These are phyloP conservation scores for Boloria euphrosyne DNA, from an alignment of 2,888 invertebrate species.

Conservation along the genomic window DNA sequence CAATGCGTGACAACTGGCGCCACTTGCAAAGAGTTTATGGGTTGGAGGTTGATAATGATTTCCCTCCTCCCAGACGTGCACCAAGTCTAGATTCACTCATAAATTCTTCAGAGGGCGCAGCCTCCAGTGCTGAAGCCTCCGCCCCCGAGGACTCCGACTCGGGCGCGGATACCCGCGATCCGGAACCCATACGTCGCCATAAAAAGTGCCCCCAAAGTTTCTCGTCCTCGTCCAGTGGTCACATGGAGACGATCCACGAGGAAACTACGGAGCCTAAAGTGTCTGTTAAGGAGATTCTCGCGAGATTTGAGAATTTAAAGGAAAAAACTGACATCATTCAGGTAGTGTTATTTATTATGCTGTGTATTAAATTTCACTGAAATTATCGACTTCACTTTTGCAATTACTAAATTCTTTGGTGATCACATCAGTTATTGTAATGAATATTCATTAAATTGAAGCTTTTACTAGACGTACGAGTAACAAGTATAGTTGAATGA, in stretches of 20 bases:
- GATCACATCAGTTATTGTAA: not conserved
- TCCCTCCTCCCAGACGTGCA: constrained; percentile 66
- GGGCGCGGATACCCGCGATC: constrained; percentile 84
- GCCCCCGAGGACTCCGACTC: constrained; percentile 85
- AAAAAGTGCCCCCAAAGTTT: constrained; percentile 75
- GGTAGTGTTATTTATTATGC: constrained; percentile 42
- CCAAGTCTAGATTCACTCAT: constrained; percentile 86
- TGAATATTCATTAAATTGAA: constrained; percentile 1
- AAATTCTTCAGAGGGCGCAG: constrained; percentile 85
- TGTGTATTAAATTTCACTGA: constrained; percentile 16
- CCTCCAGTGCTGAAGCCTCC: constrained; percentile 83
- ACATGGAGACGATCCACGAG: constrained; percentile 92
- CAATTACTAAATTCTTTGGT: constrained; percentile 1
- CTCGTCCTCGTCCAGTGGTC: constrained; percentile 83
- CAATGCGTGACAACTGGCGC: constrained; percentile 82
- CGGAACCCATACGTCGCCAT: constrained; percentile 62
- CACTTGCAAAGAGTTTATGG: constrained; percentile 78
- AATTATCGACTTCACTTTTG: constrained; percentile 6
- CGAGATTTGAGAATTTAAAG: constrained; percentile 88
- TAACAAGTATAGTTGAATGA: constrained; percentile 6
- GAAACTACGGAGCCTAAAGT: constrained; percentile 90
- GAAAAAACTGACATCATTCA: constrained; percentile 67
- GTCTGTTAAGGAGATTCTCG: constrained; percentile 91
- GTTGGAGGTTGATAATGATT: constrained; percentile 69
- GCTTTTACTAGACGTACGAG: not conserved